Conservation (phyloP, 2,113 vertebrate species). For the Microcebus ravelobensis region DNA sequence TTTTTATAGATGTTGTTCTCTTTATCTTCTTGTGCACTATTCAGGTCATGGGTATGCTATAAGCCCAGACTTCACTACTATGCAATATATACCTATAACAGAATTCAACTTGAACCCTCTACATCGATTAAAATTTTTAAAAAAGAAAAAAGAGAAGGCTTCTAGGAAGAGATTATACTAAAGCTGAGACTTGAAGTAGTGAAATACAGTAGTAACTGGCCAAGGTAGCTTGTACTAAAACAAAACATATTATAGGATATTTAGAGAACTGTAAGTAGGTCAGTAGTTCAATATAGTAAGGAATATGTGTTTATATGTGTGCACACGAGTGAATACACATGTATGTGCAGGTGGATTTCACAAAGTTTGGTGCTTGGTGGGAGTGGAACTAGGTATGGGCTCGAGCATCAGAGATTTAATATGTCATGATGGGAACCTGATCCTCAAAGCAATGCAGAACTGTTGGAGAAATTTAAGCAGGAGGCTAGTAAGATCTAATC, state of each 20-base stretch:
- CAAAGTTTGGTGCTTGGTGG: background rate
- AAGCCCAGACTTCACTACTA: no score
- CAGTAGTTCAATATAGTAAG: background rate
- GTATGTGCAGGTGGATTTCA: background rate
- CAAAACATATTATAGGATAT: background rate
- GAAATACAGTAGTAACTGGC: background rate
- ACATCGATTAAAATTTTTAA: no score
- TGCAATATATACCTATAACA: no score
- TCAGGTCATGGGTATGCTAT: no score
- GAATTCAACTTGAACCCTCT: no score
- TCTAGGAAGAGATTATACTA: background rate
- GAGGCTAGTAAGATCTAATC: background rate
- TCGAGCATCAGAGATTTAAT: background rate
- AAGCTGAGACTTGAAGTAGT: background rate
- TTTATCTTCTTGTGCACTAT: no score
- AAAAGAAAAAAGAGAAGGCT: background rate
- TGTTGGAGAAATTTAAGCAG: background rate
- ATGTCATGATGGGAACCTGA: background rate
- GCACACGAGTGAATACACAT: background rate
- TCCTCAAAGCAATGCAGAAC: background rate
- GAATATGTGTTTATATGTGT: background rate
- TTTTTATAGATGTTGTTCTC: no score
- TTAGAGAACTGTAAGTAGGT: background rate
- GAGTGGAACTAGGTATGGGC: background rate
- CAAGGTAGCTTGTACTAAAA: background rate